Conservation (phyloP, 2,113 vertebrate genomes). For the Chloebia gouldiae region DNA sequence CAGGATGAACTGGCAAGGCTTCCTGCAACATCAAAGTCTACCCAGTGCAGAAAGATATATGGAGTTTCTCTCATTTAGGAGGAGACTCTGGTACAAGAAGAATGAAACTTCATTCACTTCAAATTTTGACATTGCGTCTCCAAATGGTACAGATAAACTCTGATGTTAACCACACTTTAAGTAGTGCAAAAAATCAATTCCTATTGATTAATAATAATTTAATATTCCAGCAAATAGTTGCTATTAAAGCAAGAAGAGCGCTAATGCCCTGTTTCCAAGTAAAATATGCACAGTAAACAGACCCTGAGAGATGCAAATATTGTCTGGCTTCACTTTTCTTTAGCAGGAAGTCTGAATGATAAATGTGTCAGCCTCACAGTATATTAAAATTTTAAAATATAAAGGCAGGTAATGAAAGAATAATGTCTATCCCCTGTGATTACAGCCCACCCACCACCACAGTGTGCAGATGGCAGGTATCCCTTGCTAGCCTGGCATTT, state of each 20-base stretch:
- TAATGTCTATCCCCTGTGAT: not conserved
- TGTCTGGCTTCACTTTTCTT: not conserved
- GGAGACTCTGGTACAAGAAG: not conserved
- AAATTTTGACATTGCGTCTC: not conserved
- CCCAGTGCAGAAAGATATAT: not conserved
- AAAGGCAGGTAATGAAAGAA: not conserved
- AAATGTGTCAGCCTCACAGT: not conserved
- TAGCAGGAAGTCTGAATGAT: not conserved
- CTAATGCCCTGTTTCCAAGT: not conserved
- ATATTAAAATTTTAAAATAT: not conserved
- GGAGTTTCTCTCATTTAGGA: not conserved
- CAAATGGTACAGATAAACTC: not conserved
- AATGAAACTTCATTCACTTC: not conserved
- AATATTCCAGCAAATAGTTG: not conserved
- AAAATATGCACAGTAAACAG: not conserved
- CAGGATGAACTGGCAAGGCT: not conserved
- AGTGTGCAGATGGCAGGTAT: not conserved
- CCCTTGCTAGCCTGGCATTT: not conserved
- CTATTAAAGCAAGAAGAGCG: not conserved
- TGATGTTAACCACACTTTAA: not conserved
- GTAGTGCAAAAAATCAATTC: not conserved
- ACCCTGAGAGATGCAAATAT: not conserved
- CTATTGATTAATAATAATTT: not conserved
- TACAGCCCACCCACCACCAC: not conserved
- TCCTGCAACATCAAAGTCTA: not conserved